phyloP scores from a whole-genome alignment of 1,140 invertebrate genomes.

The Grapholita molesta region DNA sequence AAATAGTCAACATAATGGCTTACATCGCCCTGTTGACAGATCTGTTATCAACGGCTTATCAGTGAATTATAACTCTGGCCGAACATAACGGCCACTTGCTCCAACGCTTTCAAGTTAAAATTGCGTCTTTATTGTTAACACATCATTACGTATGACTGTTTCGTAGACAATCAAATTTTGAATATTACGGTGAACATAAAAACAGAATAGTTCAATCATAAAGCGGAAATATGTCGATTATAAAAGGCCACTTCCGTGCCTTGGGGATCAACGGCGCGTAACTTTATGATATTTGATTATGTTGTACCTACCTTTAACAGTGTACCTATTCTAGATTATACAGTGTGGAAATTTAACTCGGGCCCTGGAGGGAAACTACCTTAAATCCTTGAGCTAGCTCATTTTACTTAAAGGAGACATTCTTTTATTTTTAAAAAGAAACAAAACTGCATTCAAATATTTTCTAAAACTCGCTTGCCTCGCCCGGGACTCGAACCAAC shows the following conservation, averaged over 20 bases:
- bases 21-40: slow-evolving; percentile 18
- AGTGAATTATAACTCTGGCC: slow-evolving; percentile 15
- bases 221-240: not conserved
- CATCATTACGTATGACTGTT: not conserved
- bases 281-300: slow-evolving; percentile 10
- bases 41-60: slow-evolving; percentile 17
- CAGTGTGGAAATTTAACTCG: not conserved
- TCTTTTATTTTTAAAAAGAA: too few species aligned
- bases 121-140: not conserved
- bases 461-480: too few species aligned
- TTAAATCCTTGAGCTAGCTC: too few species aligned
- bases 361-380: too few species aligned
- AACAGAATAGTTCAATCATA: not conserved
- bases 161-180: not conserved
- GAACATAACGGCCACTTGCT: slow-evolving; percentile 9
- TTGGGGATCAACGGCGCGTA: not conserved
- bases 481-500: too few species aligned
- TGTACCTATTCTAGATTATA: slow-evolving; percentile 12
- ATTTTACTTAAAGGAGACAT: too few species aligned
- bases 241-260: slow-evolving; percentile 5
- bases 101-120: not conserved
- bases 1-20: slow-evolving; percentile 15
- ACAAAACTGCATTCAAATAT: too few species aligned
- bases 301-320: not conserved
- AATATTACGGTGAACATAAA: not conserved